Percentiles rank a stretch among this genome's conserved stretches.
phyloP scores from a whole-genome alignment of 2,113 vertebrate species.

The Rhinolophus sinicus region DNA sequence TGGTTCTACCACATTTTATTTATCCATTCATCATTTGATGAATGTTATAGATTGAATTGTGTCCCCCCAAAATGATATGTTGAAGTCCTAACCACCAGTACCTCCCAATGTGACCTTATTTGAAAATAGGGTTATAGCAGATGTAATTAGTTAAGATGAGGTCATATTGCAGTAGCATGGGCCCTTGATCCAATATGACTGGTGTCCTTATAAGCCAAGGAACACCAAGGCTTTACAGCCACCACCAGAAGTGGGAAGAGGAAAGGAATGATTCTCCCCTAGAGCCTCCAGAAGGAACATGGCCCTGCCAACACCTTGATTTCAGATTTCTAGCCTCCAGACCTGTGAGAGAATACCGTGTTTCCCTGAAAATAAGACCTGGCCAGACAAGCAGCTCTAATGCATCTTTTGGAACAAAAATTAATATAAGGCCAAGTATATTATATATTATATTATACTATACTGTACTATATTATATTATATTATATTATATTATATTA shows the following conservation, averaged over 20 bases:
- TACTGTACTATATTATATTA: no score
- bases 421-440: no score
- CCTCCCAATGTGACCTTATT: background rate
- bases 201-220: background rate
- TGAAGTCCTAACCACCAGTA: background rate
- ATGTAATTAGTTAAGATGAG: conserved; percentile 8
- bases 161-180: background rate
- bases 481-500: no score
- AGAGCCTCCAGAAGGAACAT: background rate
- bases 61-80: background rate
- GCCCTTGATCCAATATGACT: background rate
- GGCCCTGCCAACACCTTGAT: background rate
- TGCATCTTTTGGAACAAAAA: no score
- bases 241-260: background rate
- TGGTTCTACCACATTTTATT: conserved; percentile 1
- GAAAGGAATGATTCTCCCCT: background rate
- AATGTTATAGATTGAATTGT: background rate
- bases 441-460: no score
- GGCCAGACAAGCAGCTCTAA: no score
- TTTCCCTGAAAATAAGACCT: no score
- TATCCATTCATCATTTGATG: background rate
- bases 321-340: background rate
- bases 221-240: background rate
- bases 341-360: background rate
- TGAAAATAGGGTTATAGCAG: background rate